A percentile compares a stretch with the other conserved stretches of the same genome.
These are phyloP conservation scores for Xestia xanthographa DNA, from an alignment of 2,888 invertebrate species.

Conservation along the genomic window DNA sequence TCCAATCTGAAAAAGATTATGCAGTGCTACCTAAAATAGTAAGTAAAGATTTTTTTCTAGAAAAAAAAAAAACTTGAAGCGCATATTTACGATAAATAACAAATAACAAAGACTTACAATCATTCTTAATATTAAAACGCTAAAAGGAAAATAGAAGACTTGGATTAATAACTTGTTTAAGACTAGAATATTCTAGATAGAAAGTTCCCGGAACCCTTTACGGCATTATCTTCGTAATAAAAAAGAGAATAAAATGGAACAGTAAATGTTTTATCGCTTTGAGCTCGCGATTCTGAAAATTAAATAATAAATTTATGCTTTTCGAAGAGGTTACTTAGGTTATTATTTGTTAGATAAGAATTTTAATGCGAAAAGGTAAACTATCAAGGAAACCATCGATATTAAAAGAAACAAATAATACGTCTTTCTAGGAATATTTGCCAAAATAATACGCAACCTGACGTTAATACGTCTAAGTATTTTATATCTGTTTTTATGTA, in stretches of 20 bases:
- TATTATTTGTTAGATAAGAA: slow-evolving; percentile 40
- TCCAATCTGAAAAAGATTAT: background rate
- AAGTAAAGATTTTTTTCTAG: background rate
- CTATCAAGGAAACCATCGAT: background rate
- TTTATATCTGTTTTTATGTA: no score
- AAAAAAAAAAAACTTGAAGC: background rate
- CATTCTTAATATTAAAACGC: background rate
- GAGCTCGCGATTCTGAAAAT: slow-evolving; percentile 60
- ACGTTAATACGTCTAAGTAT: background rate
- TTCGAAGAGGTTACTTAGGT: slow-evolving; percentile 29
- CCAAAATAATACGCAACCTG: background rate
- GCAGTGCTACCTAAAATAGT: background rate
- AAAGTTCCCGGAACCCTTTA: slow-evolving; percentile 57
- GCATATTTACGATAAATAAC: background rate
- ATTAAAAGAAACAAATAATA: background rate
- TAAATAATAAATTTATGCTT: slow-evolving; percentile 66
- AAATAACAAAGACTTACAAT: background rate
- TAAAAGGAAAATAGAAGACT: slow-evolving; percentile 5
- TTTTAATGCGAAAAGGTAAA: slow-evolving; percentile 1
- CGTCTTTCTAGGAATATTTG: background rate
- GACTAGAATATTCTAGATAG: slow-evolving; percentile 45
- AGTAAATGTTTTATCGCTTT: slow-evolving; percentile 64
- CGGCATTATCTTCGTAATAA: slow-evolving; percentile 62
- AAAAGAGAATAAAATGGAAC: slow-evolving; percentile 59
- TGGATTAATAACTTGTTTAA: slow-evolving; percentile 48